Evolutionary conservation across 2,888 invertebrate species (phyloP).

Genomic region (Melinaea marsaeus): DNA sequence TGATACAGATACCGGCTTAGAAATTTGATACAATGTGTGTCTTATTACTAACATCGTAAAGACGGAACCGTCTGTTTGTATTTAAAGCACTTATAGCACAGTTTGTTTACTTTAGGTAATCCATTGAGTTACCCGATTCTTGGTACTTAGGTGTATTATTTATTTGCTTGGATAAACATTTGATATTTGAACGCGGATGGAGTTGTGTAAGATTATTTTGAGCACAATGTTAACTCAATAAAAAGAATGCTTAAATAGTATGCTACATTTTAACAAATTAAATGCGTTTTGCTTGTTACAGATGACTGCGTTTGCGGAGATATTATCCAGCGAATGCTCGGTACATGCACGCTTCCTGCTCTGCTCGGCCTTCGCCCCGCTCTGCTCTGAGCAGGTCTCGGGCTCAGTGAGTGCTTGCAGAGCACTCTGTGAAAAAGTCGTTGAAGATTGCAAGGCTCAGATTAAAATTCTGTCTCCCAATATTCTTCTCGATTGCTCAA

Average conservation of each 20-base stretch:
- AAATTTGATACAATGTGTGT: constrained; percentile 10
- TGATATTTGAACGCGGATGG: constrained; percentile 33
- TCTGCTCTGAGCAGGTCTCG: constrained; percentile 92
- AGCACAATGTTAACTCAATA: constrained; percentile 12
- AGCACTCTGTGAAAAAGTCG: constrained; percentile 88
- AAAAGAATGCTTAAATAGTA: not conserved
- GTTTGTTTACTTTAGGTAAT: constrained; percentile 44
- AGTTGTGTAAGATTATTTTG: constrained; percentile 22
- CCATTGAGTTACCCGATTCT: constrained; percentile 41
- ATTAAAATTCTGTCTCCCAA: constrained; percentile 85
- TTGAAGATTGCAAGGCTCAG: constrained; percentile 83
- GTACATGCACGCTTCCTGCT: constrained; percentile 89
- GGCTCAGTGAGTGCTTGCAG: constrained; percentile 92
- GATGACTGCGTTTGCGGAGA: constrained; percentile 83
- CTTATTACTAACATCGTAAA: constrained; percentile 10
- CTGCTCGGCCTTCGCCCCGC: constrained; percentile 93
- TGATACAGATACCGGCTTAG: constrained; percentile 42
- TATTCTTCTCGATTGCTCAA: constrained; percentile 86
- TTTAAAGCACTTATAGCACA: constrained; percentile 29
- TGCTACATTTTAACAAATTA: not conserved
- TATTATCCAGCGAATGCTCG: constrained; percentile 89
- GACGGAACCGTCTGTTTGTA: constrained; percentile 2
- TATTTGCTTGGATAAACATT: constrained; percentile 44
- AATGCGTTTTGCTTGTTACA: constrained; percentile 65
- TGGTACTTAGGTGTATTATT: constrained; percentile 39